Conservation (phyloP, 2,797 vertebrate species). For the Acipenser oxyrinchus region DNA sequence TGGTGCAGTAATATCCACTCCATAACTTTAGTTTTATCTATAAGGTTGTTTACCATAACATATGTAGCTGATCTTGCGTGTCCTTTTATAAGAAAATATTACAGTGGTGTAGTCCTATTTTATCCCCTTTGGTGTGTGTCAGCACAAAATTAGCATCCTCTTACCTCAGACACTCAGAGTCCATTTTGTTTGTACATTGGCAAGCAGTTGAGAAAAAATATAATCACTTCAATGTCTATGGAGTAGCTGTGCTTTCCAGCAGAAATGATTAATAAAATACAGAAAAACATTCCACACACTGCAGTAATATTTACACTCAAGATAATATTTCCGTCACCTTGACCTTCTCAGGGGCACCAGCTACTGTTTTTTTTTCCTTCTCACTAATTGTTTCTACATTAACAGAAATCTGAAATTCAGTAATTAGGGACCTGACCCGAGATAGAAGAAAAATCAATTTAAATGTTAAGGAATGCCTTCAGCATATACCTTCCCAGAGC, state of each 20-base stretch:
- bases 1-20: background rate
- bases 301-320: background rate
- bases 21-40: background rate
- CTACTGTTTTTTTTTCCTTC: background rate
- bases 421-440: background rate
- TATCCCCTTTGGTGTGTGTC: background rate
- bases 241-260: background rate
- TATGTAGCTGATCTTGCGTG: background rate
- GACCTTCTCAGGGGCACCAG: background rate
- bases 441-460: background rate
- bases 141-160: background rate
- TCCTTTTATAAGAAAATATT: background rate
- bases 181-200: background rate
- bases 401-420: background rate
- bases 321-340: background rate
- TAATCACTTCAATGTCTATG: background rate
- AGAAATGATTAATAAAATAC: background rate
- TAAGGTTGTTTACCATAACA: background rate
- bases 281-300: background rate
- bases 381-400: background rate
- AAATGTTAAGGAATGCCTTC: conserved; percentile 2
- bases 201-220: background rate
- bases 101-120: background rate
- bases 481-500: background rate
- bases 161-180: background rate